Evolutionary conservation across 2,113 vertebrate genomes (phyloP).

Genomic region (Speoplatyrhinus poulsoni): DNA sequence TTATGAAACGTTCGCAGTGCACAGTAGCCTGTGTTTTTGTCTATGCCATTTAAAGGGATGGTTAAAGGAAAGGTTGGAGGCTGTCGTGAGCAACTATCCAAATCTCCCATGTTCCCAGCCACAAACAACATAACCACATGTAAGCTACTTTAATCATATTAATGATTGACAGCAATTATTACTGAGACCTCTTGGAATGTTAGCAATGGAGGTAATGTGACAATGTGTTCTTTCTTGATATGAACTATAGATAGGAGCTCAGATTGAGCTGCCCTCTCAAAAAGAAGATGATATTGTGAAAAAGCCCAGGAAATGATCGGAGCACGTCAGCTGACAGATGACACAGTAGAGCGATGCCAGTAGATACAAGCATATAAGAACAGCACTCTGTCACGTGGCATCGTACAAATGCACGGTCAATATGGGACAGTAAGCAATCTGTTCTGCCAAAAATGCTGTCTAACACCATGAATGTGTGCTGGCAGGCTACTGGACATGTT

Average conservation of each 20-base stretch:
- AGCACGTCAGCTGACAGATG: no score
- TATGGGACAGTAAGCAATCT: background rate
- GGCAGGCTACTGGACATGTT: no score
- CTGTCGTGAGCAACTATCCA: background rate
- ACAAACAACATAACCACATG: background rate
- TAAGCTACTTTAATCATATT: slow-evolving; percentile 5
- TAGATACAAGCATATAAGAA: no score
- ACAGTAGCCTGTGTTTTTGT: background rate
- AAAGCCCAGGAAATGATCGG: no score
- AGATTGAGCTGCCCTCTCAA: background rate
- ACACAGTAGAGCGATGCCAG: no score
- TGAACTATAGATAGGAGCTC: slow-evolving; percentile 13
- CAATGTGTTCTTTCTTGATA: slow-evolving; percentile 7
- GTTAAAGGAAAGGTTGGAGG: no score
- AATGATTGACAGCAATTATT: background rate
- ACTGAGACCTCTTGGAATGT: background rate
- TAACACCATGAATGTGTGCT: background rate
- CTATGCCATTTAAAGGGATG: no score
- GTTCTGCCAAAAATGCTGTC: slow-evolving; percentile 17
- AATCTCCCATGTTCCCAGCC: background rate
- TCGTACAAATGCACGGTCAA: slow-evolving; percentile 14
- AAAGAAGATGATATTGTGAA: no score
- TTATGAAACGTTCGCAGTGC: background rate
- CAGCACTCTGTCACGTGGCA: background rate
- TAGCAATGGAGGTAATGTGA: slow-evolving; percentile 6